A percentile compares a stretch with the other conserved stretches of the same genome.
These are phyloP conservation scores for Aptenodytes patagonicus DNA, from an alignment of 2,113 vertebrate genomes.

Conservation along the genomic window DNA sequence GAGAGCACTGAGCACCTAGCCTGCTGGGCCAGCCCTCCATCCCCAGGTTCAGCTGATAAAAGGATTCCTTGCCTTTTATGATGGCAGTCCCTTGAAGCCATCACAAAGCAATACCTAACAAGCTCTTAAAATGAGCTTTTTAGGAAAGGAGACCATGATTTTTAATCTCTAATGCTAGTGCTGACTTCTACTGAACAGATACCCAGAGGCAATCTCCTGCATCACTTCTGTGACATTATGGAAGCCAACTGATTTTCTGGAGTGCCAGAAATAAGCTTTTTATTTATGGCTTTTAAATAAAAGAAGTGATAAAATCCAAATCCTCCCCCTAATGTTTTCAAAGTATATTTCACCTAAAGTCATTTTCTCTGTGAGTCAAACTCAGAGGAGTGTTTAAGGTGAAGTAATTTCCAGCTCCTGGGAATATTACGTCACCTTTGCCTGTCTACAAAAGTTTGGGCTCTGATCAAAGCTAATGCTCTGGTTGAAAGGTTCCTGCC, in stretches of 20 bases:
- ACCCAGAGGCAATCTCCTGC: not conserved
- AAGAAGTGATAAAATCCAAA: not conserved
- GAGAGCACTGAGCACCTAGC: not conserved
- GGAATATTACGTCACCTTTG: not conserved
- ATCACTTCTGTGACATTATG: not conserved
- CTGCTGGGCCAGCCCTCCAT: not conserved
- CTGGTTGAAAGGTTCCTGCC: not conserved
- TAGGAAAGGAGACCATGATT: not conserved
- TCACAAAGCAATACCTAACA: not conserved
- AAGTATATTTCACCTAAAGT: not conserved
- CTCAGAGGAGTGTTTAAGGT: not conserved
- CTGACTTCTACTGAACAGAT: not conserved
- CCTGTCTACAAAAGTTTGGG: not conserved
- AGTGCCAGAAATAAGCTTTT: not conserved
- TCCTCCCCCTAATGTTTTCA: not conserved
- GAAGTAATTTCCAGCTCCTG: not conserved
- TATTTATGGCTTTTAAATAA: not conserved
- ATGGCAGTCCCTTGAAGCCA: not conserved
- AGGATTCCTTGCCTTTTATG: not conserved
- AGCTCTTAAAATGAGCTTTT: not conserved
- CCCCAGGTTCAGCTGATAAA: not conserved
- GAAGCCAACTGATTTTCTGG: not conserved
- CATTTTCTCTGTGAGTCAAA: not conserved
- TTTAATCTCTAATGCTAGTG: not conserved
- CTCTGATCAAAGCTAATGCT: not conserved